Evolutionary conservation across 2,113 vertebrate genomes (phyloP), one percentile per base, ranked within the genome.

Genomic region (Merops nubicus): DNA sequence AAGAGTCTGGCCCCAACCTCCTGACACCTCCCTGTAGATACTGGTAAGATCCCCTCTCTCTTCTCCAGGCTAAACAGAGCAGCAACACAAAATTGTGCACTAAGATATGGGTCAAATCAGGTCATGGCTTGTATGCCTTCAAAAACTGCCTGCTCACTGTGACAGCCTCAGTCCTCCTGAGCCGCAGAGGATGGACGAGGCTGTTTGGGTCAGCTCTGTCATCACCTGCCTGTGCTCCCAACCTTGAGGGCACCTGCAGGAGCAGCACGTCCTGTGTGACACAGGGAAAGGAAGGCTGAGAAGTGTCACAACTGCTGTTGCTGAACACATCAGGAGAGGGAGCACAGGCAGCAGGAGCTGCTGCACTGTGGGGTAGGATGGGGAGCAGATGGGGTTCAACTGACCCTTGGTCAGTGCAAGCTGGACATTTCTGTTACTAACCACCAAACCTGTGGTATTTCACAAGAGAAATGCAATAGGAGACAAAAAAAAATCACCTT

Each of bases 381-480:
- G 8, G 53, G 53, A 93, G 34, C 18, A 59, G 69, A 43, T 25
- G 60, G 40, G 85, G 74, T 75, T 93, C 78, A 95, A 72, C 21
- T 64, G 74, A 68, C 40, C 4, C 0, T 34, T 8, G 40, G 8
- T 62, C 62, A 74, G 29, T 28, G 45, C 15, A 76, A 73, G 19
- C 13, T 43, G 77, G 42, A 17, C 11, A 38, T 63, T 11, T 34
- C 3, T 5, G 59, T 62, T 57, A 57, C 11, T 20, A 26, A 42
- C 12, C 26, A 50, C 28, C 56, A 67, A 29, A 94, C 59, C 65
- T 0, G 1, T 51, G 16, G 34, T 56, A 57, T 25, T 94, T 79
- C 65, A 89, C 16, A 63, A 69, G 7, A 50, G 48, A 82, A 69
- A 65, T 7, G 20, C 28, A 76, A 42, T 0, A 11, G 48, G n/a